phyloP scores from a whole-genome alignment of 2,888 invertebrate species.

The Erannis defoliaria region DNA sequence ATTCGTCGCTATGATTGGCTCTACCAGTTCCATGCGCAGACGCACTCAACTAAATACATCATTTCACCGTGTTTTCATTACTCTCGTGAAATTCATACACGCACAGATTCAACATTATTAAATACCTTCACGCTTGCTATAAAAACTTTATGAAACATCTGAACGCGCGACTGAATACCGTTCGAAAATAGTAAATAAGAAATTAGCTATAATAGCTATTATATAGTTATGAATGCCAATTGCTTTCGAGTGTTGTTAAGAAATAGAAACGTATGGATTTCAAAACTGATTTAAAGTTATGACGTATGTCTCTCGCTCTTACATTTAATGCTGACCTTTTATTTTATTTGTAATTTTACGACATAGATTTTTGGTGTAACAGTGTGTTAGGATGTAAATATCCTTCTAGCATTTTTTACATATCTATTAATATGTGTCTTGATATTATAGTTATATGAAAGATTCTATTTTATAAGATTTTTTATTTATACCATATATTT shows the following conservation, averaged over 20 bases:
- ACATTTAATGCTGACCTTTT: constrained; percentile 33
- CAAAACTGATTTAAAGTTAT: constrained; percentile 27
- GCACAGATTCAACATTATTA: constrained; percentile 67
- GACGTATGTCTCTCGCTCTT: constrained; percentile 23
- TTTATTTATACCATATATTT: no score
- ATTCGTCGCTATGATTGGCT: constrained; percentile 14
- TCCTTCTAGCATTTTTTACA: background rate
- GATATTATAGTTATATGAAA: no score
- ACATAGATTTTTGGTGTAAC: constrained; percentile 10
- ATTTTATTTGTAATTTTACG: constrained; percentile 23
- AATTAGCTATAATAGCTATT: constrained; percentile 43
- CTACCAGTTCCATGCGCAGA: constrained; percentile 58
- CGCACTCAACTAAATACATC: constrained; percentile 70
- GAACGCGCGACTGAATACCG: constrained; percentile 52
- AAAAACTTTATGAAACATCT: constrained; percentile 69
- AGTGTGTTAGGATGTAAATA: constrained; percentile 8
- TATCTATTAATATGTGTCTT: no score
- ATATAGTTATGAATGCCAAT: constrained; percentile 31
- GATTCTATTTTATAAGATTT: no score
- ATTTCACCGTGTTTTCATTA: constrained; percentile 80
- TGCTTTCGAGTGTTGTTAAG: constrained; percentile 16
- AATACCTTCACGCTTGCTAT: constrained; percentile 80
- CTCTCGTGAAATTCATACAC: constrained; percentile 79
- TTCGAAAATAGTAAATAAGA: constrained; percentile 39
- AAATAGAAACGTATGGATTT: constrained; percentile 24